Conservation (phyloP, 1,140 invertebrate species). For the Eumaeus atala region DNA sequence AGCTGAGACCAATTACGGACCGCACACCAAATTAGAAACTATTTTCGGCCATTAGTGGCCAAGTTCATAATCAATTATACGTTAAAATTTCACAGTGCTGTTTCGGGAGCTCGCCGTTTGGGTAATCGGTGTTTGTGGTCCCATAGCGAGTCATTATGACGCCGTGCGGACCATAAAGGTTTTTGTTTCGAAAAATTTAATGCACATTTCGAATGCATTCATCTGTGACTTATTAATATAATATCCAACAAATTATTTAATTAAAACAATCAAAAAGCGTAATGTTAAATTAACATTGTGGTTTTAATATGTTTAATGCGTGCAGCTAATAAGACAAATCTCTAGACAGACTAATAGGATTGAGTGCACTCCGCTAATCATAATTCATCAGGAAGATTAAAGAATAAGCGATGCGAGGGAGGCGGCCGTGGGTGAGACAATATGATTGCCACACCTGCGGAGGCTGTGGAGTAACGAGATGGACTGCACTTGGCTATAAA, state of each 20-base stretch:
- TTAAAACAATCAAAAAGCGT: slow-evolving; percentile 9
- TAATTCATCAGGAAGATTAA: slow-evolving; percentile 73
- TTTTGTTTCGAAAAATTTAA: slow-evolving; percentile 67
- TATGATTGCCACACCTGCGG: slow-evolving; percentile 70
- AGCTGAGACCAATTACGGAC: slow-evolving; percentile 65
- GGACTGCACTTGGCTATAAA: slow-evolving; percentile 61
- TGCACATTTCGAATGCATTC: slow-evolving; percentile 55
- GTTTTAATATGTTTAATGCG: slow-evolving; percentile 9
- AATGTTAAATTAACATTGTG: background rate
- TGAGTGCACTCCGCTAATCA: slow-evolving; percentile 71
- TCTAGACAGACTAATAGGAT: slow-evolving; percentile 57
- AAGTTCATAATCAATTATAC: slow-evolving; percentile 74
- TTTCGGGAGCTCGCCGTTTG: slow-evolving; percentile 63
- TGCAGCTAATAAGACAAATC: slow-evolving; percentile 37
- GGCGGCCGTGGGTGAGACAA: slow-evolving; percentile 53
- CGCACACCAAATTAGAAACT: slow-evolving; percentile 72
- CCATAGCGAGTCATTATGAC: slow-evolving; percentile 64
- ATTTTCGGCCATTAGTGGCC: slow-evolving; percentile 71
- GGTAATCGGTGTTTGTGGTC: slow-evolving; percentile 73
- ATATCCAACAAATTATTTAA: background rate
- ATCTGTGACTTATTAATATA: slow-evolving; percentile 24
- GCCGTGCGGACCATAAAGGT: slow-evolving; percentile 52
- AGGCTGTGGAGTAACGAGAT: slow-evolving; percentile 55
- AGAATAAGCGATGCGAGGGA: slow-evolving; percentile 55
- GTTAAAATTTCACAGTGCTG: slow-evolving; percentile 70